Evolutionary conservation across 2,888 invertebrate genomes (phyloP).

Genomic region (Notocelia uddmanniana): DNA sequence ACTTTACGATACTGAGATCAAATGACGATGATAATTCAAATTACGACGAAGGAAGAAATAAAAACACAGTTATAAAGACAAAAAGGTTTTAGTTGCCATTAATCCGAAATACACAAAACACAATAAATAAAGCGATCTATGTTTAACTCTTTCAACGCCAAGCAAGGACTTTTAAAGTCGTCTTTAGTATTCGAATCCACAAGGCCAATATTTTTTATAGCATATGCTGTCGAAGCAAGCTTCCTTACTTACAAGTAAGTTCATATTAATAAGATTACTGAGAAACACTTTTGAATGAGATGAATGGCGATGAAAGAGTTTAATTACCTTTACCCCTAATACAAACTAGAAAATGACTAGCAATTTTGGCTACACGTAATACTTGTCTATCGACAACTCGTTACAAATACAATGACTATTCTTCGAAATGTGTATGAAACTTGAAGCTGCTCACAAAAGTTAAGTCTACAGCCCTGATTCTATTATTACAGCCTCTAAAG

Average conservation of each 20-base stretch:
- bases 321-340: background rate
- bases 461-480: conserved; percentile 14
- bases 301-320: background rate
- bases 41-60: background rate
- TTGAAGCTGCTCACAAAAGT: conserved; percentile 14
- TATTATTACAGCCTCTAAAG: conserved; percentile 23
- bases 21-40: background rate
- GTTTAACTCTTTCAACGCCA: background rate
- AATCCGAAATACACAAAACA: conserved; percentile 1
- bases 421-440: conserved; percentile 16
- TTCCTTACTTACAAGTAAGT: too few relatives aligned
- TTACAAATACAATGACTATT: background rate
- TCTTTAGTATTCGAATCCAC: background rate
- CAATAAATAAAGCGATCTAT: background rate
- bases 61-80: background rate
- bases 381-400: background rate
- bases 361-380: background rate
- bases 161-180: background rate
- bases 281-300: background rate
- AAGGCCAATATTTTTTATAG: background rate
- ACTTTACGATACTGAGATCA: background rate
- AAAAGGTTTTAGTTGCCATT: background rate
- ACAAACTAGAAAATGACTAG: background rate
- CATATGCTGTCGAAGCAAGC: background rate
- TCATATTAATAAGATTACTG: too few relatives aligned